Evolutionary conservation across 2,888 invertebrate species (phyloP), one percentile per base, ranked within the genome.

Genomic region (Caenorhabditis auriculariae): DNA sequence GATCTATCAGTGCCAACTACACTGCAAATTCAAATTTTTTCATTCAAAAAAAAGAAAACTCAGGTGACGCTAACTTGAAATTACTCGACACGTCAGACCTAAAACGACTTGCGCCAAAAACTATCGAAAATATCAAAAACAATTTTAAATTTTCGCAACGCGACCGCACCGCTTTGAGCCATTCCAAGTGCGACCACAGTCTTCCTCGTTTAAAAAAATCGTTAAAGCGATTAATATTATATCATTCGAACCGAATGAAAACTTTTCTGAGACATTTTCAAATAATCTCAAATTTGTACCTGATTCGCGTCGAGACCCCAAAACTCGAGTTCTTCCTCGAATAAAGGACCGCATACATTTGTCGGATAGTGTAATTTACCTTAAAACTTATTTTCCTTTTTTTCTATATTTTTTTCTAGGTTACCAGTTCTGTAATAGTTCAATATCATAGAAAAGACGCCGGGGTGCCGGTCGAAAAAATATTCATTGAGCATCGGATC

Each of bases 261-360:
- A n/a, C n/a, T n/a, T n/a, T n/a, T n/a, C n/a, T n/a, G n/a, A n/a
- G n/a, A n/a, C n/a, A n/a, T n/a, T n/a, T n/a, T n/a, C n/a, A n/a
- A n/a, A n/a, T n/a, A n/a, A n/a, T n/a, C n/a, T n/a, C n/a, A n/a
- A n/a, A n/a, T n/a, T n/a, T n/a, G n/a, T n/a, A 64, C 65, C 86
- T 98, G 96, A 86, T 98, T 98, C 35, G 96, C 91, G 83, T 98
- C 96, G 74, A 98, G 87, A 15, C 96, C 96, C 96, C 96, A 96
- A 84, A 94, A 98, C 85, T 96, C 96, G 74, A 98, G 87, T 84
- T 98, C 98, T 83, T 96, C 96, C 83, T 98, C 98, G 83, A 98
- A 98, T 68, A 98, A 87, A 51, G 96, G 98, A 43, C 96, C 96
- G 83, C 96, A 98, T 1, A 98, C 96, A 83, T 98, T 94, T 50